Base-by-base conservation (phyloP, 2,888 invertebrate genomes). In the Periphyllus acericola region DNA sequence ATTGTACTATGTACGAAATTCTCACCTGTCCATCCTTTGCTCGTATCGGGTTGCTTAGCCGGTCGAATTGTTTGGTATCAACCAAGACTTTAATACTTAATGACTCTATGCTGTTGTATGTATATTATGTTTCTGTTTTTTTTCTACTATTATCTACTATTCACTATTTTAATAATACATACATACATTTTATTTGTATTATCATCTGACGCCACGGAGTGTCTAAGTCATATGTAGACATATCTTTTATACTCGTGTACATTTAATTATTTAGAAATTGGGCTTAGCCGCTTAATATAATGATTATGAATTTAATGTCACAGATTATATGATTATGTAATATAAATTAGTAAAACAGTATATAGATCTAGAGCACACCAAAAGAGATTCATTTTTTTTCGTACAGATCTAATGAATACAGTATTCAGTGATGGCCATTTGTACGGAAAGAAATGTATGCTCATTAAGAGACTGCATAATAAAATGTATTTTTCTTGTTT, bases 51-150 rank as follows among this genome's bases (percentile, higher is more conserved):
- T 29, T 98, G 98, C 92, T 94, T 97, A 78, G 94, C 95, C 89
- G 98, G 98, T 46, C 95, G 96, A 91, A 95, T 98, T 89, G 95
- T 96, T 78, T 98, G 98, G 96, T 96, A 98, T 92, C 96, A 96
- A 91, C 98, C 98, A 11, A 89, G 90, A 76, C 88, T 90, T 55
- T 90, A 90, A 89, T 21, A 75, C 32, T 74, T 40, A 40, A 25
- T 40, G 25, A 87, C 52, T 32, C 17, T 68, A 19, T 74, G 40
- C 25, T 79, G 9, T 52, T 86, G 40, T 55, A 46, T 72, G 71
- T 86, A 79, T 74, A 40, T 71, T 68, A 40, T 78, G 60, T 68
- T 71, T 81, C 29, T 68, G n/a, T 78, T 79, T 72, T 74, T 83
- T 74, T n/a, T 72, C 40, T 40, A 52, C 21, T 40, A 55, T 60